These are phyloP conservation scores for Dicyrtoma fusca DNA, from an alignment of 2,888 invertebrate species.

Conservation along the genomic window DNA sequence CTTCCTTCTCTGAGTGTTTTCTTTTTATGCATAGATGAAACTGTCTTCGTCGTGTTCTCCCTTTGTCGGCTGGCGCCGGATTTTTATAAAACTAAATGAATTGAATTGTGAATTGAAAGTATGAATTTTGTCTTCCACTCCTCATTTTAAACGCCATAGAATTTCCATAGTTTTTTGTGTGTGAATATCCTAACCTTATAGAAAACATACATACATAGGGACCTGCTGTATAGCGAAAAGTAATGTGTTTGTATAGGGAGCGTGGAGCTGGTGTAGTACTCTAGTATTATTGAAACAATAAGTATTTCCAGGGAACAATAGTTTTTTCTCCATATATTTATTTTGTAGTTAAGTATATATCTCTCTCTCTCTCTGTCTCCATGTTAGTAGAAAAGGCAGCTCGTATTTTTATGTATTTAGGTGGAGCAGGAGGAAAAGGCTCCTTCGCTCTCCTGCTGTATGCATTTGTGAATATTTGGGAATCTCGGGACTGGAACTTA, in stretches of 20 bases:
- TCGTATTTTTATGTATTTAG: no score
- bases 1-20: constrained; percentile 57
- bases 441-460: no score
- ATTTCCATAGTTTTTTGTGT: no score
- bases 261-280: neutral
- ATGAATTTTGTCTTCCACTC: constrained; percentile 40
- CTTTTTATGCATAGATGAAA: constrained; percentile 57
- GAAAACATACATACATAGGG: neutral
- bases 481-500: no score
- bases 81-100: constrained; percentile 56
- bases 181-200: no score
- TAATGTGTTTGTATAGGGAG: neutral
- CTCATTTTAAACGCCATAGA: constrained; percentile 11
- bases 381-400: no score
- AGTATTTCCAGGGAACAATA: neutral
- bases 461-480: no score
- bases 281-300: neutral
- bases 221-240: neutral
- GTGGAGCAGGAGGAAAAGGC: no score
- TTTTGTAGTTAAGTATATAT: neutral
- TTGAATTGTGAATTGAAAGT: constrained; percentile 53
- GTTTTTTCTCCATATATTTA: neutral
- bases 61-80: constrained; percentile 49
- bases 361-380: no score
- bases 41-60: constrained; percentile 50